Evolutionary conservation across 2,888 invertebrate species (phyloP).

Genomic region (Dendrolimus pini): DNA sequence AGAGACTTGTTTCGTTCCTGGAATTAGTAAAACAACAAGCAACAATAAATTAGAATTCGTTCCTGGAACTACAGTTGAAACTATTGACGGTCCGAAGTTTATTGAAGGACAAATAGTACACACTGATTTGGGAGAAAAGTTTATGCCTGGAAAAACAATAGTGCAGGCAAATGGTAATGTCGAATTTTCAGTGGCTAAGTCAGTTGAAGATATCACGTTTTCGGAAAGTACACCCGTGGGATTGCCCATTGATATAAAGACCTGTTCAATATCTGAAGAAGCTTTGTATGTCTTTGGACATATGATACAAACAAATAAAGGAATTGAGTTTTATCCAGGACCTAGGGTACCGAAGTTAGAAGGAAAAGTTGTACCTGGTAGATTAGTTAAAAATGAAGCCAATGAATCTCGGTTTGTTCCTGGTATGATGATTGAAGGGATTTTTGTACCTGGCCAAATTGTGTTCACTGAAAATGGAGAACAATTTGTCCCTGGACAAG

Average conservation of each 20-base stretch:
- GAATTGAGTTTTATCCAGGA: conserved; percentile 81
- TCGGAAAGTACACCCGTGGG: conserved; percentile 73
- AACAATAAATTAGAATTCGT: conserved; percentile 68
- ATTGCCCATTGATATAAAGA: conserved; percentile 76
- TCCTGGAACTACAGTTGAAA: conserved; percentile 79
- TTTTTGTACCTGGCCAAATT: conserved; percentile 82
- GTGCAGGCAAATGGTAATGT: conserved; percentile 65
- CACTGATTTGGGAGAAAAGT: conserved; percentile 76
- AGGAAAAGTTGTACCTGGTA: conserved; percentile 80
- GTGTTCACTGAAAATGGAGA: conserved; percentile 82
- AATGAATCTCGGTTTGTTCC: conserved; percentile 82
- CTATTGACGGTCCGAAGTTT: conserved; percentile 79
- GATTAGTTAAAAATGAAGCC: conserved; percentile 76
- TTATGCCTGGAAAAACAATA: conserved; percentile 78
- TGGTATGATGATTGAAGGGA: conserved; percentile 80
- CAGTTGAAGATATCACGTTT: conserved; percentile 74
- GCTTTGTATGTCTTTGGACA: conserved; percentile 78
- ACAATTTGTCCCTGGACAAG: conserved; percentile 83
- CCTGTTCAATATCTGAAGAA: conserved; percentile 67
- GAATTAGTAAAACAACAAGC: conserved; percentile 65
- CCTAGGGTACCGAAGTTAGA: conserved; percentile 64
- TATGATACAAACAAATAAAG: conserved; percentile 79
- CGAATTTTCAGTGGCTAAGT: conserved; percentile 77
- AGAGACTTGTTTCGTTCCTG: conserved; percentile 77
- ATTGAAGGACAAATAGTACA: conserved; percentile 80